Evolutionary conservation across 2,797 vertebrate species (phyloP).

Genomic region (Arremon brunneinucha): DNA sequence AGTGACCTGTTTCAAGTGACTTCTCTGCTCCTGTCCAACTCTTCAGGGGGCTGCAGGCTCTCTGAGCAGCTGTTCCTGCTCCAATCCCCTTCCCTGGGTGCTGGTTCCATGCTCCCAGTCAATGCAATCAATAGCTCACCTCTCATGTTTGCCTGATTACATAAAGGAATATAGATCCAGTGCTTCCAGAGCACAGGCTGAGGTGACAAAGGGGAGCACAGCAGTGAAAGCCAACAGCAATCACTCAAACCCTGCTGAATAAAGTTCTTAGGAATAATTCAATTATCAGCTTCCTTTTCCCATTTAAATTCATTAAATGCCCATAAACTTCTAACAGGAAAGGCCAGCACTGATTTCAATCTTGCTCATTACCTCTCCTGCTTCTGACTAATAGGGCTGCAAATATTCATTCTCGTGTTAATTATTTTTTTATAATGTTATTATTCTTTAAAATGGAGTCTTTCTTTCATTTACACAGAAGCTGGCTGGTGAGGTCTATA

Average conservation of each 20-base stretch:
- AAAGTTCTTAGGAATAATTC: not conserved
- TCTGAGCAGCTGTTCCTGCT: not conserved
- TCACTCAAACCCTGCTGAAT: not conserved
- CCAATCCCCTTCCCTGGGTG: not conserved
- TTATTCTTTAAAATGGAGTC: not conserved
- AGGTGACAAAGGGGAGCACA: not conserved
- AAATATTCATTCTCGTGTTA: not conserved
- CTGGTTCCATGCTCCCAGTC: not conserved
- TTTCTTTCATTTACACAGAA: not conserved
- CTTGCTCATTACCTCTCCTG: not conserved
- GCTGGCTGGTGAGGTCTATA: not conserved
- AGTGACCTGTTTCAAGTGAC: not conserved
- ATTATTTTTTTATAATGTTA: not conserved
- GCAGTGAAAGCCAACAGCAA: not conserved
- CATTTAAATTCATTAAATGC: slow-evolving; percentile 1
- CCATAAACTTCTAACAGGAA: not conserved
- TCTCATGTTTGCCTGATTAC: not conserved
- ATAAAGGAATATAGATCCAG: not conserved
- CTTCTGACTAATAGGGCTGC: not conserved
- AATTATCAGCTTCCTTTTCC: not conserved
- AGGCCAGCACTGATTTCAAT: not conserved
- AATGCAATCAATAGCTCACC: not conserved
- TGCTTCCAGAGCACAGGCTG: not conserved
- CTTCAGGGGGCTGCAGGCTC: not conserved
- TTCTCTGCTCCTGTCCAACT: not conserved